A percentile compares a stretch with the other conserved stretches of the same genome.
These are phyloP conservation scores for Cromileptes altivelis DNA, from an alignment of 2,113 vertebrate genomes.

Conservation along the genomic window DNA sequence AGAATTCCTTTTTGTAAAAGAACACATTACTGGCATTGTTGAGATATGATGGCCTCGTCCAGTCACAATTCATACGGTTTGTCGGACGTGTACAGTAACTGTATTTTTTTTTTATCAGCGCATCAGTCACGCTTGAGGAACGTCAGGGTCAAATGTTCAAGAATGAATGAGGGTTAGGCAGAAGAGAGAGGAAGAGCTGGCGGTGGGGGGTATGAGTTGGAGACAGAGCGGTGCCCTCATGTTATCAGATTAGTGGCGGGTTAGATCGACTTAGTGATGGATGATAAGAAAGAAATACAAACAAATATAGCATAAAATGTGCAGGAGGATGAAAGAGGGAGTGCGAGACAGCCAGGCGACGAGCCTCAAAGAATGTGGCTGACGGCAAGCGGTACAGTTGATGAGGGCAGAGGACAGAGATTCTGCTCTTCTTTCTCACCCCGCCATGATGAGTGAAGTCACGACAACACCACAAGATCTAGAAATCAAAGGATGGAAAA, in stretches of 20 bases:
- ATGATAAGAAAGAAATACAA: constrained; percentile 76
- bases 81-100: constrained; percentile 58
- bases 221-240: constrained; percentile 81
- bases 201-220: constrained; percentile 42
- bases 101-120: constrained; percentile 62
- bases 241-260: constrained; percentile 81
- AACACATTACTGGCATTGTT: constrained; percentile 74
- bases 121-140: constrained; percentile 71
- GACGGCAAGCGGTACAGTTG: background rate
- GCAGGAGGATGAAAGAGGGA: constrained; percentile 56
- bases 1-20: constrained; percentile 50
- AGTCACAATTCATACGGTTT: constrained; percentile 62
- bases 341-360: constrained; percentile 57
- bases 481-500: constrained; percentile 1
- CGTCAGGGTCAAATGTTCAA: constrained; percentile 76
- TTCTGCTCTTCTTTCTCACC: constrained; percentile 26
- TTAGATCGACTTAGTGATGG: constrained; percentile 74
- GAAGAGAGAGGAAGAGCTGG: constrained; percentile 57
- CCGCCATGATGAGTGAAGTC: constrained; percentile 10
- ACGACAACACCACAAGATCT: background rate
- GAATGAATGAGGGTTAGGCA: constrained; percentile 68
- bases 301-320: constrained; percentile 75
- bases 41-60: constrained; percentile 47
- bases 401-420: constrained; percentile 20
- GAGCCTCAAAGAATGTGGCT: constrained; percentile 41